Base-by-base conservation (phyloP, 2,113 vertebrate genomes). In the Antidorcas marsupialis region DNA sequence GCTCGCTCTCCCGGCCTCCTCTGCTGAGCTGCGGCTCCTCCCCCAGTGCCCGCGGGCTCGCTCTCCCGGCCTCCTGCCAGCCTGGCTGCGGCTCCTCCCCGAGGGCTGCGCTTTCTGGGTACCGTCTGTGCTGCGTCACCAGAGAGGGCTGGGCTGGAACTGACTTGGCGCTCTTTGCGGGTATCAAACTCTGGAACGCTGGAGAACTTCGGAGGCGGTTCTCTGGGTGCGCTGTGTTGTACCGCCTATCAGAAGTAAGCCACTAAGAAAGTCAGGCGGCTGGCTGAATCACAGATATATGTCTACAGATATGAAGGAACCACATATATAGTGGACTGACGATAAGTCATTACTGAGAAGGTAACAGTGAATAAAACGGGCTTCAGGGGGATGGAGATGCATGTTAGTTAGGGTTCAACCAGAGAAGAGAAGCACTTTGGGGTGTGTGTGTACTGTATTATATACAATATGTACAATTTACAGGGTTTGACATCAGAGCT, bases 41-140 rank as follows among this genome's bases (percentile, higher is more conserved):
- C 43, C 39, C 14, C 45, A 45, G 1, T 8, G 6, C 9, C 45
- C 3, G 23, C 2, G 4, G 3, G 43, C n/a, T 57, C 3, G 4
- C 15, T 14, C 13, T 30, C 74, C 21, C 39, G 1, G n/a, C n/a
- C 16, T 74, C 90, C 45, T 23, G 60, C 43, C n/a, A 16, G 50
- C 33, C 19, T 0, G 7, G 43, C 45, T 59, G 30, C 52, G 1
- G n/a, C 21, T 33, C 60, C 71, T 43, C 79, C 43, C 39, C 14
- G 2, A 62, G 71, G 15, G 45, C 52, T 60, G 11, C 0, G 33
- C 81, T 52, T 67, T 25, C 52, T 93, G 16, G 71, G 76, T 33
- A 5, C n/a, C 21, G 16, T 64, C 8, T 52, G 93, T 10, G 67
- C 83, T 59, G 19, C 21, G 15, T 28, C 52, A 62, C 62, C 43